Conservation (phyloP, 2,797 vertebrate species). For the Kryptolebias ocellatus region DNA sequence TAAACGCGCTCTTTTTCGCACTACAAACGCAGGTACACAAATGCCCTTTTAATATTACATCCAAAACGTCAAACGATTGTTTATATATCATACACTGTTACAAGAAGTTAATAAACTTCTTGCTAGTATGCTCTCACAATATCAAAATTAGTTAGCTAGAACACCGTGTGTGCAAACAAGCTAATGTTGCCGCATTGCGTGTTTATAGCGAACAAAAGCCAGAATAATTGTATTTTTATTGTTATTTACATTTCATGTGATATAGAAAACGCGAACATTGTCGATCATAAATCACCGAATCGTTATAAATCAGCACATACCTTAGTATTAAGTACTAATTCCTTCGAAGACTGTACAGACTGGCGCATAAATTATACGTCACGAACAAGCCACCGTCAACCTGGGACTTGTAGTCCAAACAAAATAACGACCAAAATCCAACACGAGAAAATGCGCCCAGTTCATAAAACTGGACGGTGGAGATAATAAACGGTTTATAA, state of each 20-base stretch:
- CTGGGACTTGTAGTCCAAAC: slow-evolving; percentile 69
- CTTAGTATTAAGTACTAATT: slow-evolving; percentile 57
- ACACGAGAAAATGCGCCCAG: rapidly evolving
- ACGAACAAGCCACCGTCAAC: not conserved
- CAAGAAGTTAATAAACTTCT: not conserved
- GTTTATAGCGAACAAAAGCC: slow-evolving; percentile 11
- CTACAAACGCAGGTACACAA: not conserved
- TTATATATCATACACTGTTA: no score
- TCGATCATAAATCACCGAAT: not conserved
- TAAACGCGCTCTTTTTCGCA: not conserved
- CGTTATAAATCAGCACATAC: slow-evolving; percentile 52
- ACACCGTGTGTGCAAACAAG: slow-evolving; percentile 41
- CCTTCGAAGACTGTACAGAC: slow-evolving; percentile 29
- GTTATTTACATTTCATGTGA: rapidly evolving
- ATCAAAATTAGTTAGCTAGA: slow-evolving; percentile 45
- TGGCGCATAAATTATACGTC: slow-evolving; percentile 63
- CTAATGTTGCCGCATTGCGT: slow-evolving; percentile 34
- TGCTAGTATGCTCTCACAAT: slow-evolving; percentile 29
- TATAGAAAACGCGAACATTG: not conserved
- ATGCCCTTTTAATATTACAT: not conserved
- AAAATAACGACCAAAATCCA: rapidly evolving
- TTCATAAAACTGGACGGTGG: not conserved
- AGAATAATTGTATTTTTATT: not conserved
- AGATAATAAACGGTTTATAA: rapidly evolving
- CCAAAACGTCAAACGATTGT: not conserved